Percentiles rank a stretch among this genome's conserved stretches.
These are phyloP conservation scores for Hiodon alosoides DNA, from an alignment of 2,113 vertebrate genomes.

Conservation along the genomic window DNA sequence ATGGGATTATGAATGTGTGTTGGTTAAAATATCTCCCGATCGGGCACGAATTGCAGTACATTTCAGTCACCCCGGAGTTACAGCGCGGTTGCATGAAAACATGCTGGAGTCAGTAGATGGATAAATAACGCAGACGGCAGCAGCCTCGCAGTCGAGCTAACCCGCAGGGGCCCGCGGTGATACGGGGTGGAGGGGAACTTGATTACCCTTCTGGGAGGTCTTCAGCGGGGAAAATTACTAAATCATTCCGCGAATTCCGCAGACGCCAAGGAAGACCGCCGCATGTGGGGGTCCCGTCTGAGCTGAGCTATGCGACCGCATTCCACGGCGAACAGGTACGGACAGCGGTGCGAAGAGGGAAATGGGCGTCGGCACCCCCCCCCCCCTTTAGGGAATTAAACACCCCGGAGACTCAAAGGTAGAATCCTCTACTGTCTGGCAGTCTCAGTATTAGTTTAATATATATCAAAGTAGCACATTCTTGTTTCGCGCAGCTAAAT, in stretches of 20 bases:
- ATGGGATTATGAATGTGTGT: too few species aligned
- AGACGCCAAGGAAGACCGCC: background rate
- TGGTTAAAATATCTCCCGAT: too few species aligned
- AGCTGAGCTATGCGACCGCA: background rate
- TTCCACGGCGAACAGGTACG: background rate
- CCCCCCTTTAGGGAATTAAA: background rate
- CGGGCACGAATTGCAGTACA: too few species aligned
- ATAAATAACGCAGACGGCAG: background rate
- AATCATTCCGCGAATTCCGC: constrained; percentile 13
- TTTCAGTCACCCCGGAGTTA: background rate
- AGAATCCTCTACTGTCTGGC: background rate
- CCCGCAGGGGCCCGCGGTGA: background rate
- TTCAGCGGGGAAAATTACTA: background rate
- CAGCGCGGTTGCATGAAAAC: too few species aligned
- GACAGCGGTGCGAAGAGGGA: background rate
- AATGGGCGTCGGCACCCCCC: too few species aligned
- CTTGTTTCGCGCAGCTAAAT: background rate
- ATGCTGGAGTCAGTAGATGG: background rate
- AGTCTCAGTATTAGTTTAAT: background rate
- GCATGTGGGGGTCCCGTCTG: background rate
- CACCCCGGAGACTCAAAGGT: background rate
- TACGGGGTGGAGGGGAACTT: background rate
- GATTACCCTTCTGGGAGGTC: constrained; percentile 16
- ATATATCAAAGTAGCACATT: background rate
- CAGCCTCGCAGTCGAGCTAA: background rate